A percentile compares a stretch with the other conserved stretches of the same genome.
Evolutionary conservation across 2,888 invertebrate species (phyloP).

Genomic region (Sialis lutaria): DNA sequence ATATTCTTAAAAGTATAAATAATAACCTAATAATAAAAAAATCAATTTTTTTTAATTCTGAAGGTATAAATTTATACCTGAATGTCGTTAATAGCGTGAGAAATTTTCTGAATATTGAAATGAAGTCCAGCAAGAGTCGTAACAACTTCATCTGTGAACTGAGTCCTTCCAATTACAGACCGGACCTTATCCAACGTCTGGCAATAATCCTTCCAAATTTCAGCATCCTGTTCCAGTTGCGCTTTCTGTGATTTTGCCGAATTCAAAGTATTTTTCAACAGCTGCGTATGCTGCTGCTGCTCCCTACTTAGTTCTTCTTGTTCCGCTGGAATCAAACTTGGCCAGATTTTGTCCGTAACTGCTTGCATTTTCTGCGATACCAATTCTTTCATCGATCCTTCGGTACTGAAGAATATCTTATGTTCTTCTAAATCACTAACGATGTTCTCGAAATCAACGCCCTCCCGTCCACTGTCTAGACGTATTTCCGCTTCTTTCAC

Average conservation of each 20-base stretch:
- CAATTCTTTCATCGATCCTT: constrained; percentile 58
- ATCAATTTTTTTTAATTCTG: constrained; percentile 9
- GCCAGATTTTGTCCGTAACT: constrained; percentile 76
- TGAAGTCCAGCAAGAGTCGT: constrained; percentile 66
- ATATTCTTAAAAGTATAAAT: background rate
- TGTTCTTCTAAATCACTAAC: constrained; percentile 70
- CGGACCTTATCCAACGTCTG: constrained; percentile 61
- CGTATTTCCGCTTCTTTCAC: constrained; percentile 66
- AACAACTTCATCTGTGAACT: constrained; percentile 63
- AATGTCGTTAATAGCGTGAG: constrained; percentile 54
- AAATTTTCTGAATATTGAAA: constrained; percentile 66
- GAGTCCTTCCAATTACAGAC: constrained; percentile 53
- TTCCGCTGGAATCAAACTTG: constrained; percentile 60
- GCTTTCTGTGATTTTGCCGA: constrained; percentile 67
- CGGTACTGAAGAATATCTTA: constrained; percentile 69
- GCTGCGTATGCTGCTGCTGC: constrained; percentile 63
- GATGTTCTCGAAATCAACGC: constrained; percentile 77
- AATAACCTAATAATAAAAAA: constrained; percentile 6
- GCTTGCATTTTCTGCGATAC: constrained; percentile 69
- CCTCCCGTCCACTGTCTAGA: constrained; percentile 60
- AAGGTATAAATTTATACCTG: constrained; percentile 31
- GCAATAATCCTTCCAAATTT: constrained; percentile 73
- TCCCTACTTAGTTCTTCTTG: constrained; percentile 71
- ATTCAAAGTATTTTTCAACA: constrained; percentile 65
- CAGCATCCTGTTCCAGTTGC: constrained; percentile 62